Base-by-base conservation (phyloP, 2,888 invertebrate genomes). In the Oegoconia quadripuncta region DNA sequence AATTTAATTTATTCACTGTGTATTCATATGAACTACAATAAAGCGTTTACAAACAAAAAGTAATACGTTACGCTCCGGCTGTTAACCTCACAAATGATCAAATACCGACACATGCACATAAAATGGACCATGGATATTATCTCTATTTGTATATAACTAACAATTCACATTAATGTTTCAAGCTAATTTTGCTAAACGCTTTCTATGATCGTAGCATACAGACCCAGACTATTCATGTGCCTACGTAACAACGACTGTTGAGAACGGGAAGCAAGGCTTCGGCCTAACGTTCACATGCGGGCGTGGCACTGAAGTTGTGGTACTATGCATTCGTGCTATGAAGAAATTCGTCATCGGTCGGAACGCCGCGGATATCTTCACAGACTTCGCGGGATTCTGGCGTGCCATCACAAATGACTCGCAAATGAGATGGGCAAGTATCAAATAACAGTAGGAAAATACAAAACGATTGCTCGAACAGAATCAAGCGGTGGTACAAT, bases 151-250 rank as follows among this genome's bases (percentile, higher is more conserved):
- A n/a, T n/a, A n/a, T n/a, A n/a, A n/a, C n/a, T n/a, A n/a, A n/a
- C n/a, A n/a, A n/a, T n/a, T n/a, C n/a, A n/a, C n/a, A n/a, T n/a
- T n/a, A n/a, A n/a, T n/a, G n/a, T n/a, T n/a, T 20, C 20, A 20
- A 20, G 20, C 20, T 20, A 20, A 20, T 20, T 6, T 4, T 20
- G 5, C 9, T 15, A 13, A 15, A 27, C 8, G n/a, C n/a, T n/a
- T 20, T 20, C 20, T 26, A 11, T 8, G 18, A 37, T 35, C 44
- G 64, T 34, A 94, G 96, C 96, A 97, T 61, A 91, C 90, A 0
- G 95, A 96, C 77, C 97, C 97, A 0, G 94, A 97, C 77, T 97
- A 97, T 74, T 97, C 97, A 0, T 95, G 95, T 59, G 95, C 95
- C 0, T 97, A 97, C 74, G 96, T 97, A n/a, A 93, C 91, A 1